Percentiles rank a stretch among this genome's conserved stretches.
Conservation (phyloP, 1,140 invertebrate species). For the Megalopta genalis region DNA sequence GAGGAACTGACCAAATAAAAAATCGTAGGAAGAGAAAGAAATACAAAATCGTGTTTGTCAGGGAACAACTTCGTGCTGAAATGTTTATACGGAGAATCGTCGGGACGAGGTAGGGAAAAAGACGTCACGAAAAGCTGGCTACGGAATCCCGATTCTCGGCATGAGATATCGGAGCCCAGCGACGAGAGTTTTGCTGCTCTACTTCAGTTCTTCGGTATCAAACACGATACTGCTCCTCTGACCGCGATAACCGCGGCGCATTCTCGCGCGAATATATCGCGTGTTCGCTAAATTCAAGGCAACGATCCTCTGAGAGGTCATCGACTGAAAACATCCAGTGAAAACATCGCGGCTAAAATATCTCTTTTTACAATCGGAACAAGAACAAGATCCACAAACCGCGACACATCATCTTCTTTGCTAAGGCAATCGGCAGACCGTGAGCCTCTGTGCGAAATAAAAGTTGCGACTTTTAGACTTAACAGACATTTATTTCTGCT, state of each 20-base stretch:
- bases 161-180: slow-evolving; percentile 29
- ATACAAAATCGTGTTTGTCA: background rate
- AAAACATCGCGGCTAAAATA: background rate
- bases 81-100: slow-evolving; percentile 26
- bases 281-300: background rate
- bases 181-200: slow-evolving; percentile 50
- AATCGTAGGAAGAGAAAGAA: background rate
- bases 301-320: background rate
- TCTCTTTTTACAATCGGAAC: background rate
- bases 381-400: no score
- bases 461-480: no score
- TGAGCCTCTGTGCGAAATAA: no score
- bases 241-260: slow-evolving; percentile 32
- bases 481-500: no score
- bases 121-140: slow-evolving; percentile 20
- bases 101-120: background rate
- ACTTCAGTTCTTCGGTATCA: slow-evolving; percentile 48
- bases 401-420: no score
- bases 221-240: slow-evolving; percentile 35
- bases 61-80: background rate
- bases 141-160: slow-evolving; percentile 47
- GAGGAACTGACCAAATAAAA: no score
- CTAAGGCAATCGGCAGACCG: no score
- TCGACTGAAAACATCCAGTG: background rate
- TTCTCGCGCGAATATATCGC: slow-evolving; percentile 1